phyloP scores from a whole-genome alignment of 1,140 invertebrate species.

The Drosophila mauritiana region DNA sequence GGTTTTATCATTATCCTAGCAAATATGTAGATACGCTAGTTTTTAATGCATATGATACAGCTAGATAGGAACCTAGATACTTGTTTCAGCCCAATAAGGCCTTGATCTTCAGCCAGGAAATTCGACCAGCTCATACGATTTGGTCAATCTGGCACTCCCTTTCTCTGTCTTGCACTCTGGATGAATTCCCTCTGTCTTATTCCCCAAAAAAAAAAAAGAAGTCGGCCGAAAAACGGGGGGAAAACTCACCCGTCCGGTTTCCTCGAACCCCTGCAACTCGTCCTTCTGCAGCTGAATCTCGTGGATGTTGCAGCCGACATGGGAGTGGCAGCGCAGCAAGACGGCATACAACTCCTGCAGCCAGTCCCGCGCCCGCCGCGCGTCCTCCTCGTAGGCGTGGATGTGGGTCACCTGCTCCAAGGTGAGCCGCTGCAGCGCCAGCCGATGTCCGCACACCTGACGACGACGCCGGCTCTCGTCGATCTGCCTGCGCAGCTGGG shows the following conservation, averaged over 20 bases:
- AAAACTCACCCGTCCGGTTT: slow-evolving; percentile 89
- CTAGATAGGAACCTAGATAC: too few relatives aligned
- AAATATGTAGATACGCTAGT: too few relatives aligned
- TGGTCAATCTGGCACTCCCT: slow-evolving; percentile 10
- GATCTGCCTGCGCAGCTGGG: slow-evolving; percentile 89
- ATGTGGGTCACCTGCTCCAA: slow-evolving; percentile 91
- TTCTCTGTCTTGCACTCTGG: slow-evolving; percentile 7
- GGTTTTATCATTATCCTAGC: too few relatives aligned
- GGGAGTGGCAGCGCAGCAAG: slow-evolving; percentile 88
- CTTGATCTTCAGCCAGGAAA: slow-evolving; percentile 27
- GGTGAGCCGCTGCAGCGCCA: slow-evolving; percentile 90
- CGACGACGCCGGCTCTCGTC: slow-evolving; percentile 88
- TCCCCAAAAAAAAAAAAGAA: slow-evolving; percentile 15
- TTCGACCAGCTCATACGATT: too few relatives aligned
- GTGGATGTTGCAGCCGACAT: slow-evolving; percentile 89
- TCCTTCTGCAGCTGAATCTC: slow-evolving; percentile 91
- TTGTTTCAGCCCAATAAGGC: slow-evolving; percentile 2
- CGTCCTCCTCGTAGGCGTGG: slow-evolving; percentile 90
- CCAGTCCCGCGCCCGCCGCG: slow-evolving; percentile 90
- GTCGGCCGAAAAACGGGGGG: neutral
- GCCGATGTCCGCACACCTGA: slow-evolving; percentile 89
- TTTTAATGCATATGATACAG: too few relatives aligned
- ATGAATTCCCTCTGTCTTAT: neutral
- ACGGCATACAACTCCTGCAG: slow-evolving; percentile 90
- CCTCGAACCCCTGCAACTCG: slow-evolving; percentile 91